Evolutionary conservation across 2,113 vertebrate species (phyloP), one percentile per base, ranked within the genome.

Genomic region (Lampris incognitus): DNA sequence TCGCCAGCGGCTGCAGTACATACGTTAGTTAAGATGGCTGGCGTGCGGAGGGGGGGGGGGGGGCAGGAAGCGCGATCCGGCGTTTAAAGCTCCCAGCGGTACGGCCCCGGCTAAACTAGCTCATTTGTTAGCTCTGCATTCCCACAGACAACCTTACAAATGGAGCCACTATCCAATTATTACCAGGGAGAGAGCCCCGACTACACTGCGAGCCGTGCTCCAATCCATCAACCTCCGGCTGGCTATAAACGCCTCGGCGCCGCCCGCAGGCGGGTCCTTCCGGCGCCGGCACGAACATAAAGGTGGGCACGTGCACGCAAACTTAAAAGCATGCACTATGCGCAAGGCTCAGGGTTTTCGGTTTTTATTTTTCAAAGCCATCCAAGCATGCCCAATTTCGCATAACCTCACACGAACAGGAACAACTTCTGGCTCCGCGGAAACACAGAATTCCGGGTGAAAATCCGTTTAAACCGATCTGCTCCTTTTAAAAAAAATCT

Each of bases 91-190:
- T 79, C 65, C 79, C 81, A n/a, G 74, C 86, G 80, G 78, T 80
- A 79, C 84, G 78, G 82, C 84, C 24, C 24, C 51, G 64, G 78
- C 79, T 79, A 85, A 91, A 89, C 83, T 64, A 80, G 76, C 86
- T 90, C 83, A 86, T 93, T 88, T 88, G 86, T 92, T 88, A 81
- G 79, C 76, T 9, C 76, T 61, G 75, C 80, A 76, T 88, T 88
- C 86, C 75, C 56, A 46, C 68, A 87, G 81, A 90, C 76, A 82
- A 74, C 61, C 81, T 72, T 62, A 80, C 78, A 86, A 88, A 91
- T 79, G 79, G 76, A 92, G 85, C 56, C 74, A 73, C 83, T 67
- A 55, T 86, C 75, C 87, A 88, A 78, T 87, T 87, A 87, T 84
- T 88, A 86, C 79, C 70, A 59, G 60, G 72, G 74, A 87, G 84